phyloP scores from a whole-genome alignment of 2,888 invertebrate genomes.

The Athalia circularis region DNA sequence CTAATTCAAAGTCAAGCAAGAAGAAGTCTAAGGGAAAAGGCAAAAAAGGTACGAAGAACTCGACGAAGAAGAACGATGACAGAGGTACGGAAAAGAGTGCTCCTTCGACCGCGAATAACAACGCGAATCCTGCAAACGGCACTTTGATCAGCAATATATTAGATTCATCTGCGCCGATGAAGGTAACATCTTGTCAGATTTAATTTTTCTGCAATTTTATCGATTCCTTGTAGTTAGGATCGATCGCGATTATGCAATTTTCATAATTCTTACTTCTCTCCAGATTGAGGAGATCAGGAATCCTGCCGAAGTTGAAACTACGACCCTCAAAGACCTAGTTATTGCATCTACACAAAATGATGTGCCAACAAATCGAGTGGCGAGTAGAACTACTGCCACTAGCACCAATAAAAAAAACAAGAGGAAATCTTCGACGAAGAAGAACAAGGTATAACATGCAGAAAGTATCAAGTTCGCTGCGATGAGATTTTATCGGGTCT shows the following conservation, averaged over 20 bases:
- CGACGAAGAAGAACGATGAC: slow-evolving; percentile 11
- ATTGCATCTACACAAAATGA: slow-evolving; percentile 20
- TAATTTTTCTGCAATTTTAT: not conserved
- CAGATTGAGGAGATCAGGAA: slow-evolving; percentile 45
- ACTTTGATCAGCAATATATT: slow-evolving; percentile 11
- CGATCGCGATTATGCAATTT: not conserved
- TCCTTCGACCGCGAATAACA: not conserved
- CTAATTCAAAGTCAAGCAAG: slow-evolving; percentile 76
- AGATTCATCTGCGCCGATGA: slow-evolving; percentile 16
- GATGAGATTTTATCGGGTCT: too few relatives aligned
- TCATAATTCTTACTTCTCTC: not conserved
- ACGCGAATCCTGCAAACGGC: slow-evolving; percentile 1
- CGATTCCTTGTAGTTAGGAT: not conserved
- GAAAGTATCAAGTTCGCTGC: too few relatives aligned
- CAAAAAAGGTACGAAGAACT: slow-evolving; percentile 52
- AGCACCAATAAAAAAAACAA: slow-evolving; percentile 73
- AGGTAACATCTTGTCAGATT: slow-evolving; percentile 3
- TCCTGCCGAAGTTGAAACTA: slow-evolving; percentile 42
- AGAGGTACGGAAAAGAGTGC: slow-evolving; percentile 6
- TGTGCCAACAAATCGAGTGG: slow-evolving; percentile 32
- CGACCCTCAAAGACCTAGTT: slow-evolving; percentile 30
- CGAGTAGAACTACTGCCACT: slow-evolving; percentile 50
- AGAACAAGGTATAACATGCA: slow-evolving; percentile 46
- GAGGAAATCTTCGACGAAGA: slow-evolving; percentile 59
- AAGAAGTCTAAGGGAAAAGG: slow-evolving; percentile 68